Conservation (phyloP, 2,797 vertebrate species). For the Falco columbarius region DNA sequence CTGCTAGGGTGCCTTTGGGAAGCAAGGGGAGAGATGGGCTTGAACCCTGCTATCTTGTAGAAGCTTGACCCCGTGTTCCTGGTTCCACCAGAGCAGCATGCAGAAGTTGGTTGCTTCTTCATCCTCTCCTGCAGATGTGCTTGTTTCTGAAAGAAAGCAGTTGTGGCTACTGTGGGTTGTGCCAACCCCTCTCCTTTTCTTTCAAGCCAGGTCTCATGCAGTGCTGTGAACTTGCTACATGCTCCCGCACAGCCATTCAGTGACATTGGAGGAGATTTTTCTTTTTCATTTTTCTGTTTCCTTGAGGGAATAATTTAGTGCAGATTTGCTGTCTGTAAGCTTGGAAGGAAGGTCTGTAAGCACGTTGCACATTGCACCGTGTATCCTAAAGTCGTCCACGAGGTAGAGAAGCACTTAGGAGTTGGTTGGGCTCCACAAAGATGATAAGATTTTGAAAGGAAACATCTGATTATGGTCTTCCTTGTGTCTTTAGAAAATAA, state of each 20-base stretch:
- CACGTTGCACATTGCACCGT: fast-evolving
- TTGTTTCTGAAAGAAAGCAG: not conserved
- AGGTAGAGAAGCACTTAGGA: not conserved
- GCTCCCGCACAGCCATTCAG: not conserved
- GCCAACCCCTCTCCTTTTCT: not conserved
- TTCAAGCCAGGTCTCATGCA: not conserved
- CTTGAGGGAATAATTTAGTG: not conserved
- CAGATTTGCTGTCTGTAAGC: not conserved
- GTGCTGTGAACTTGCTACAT: not conserved
- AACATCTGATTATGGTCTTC: not conserved
- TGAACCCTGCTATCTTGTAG: not conserved
- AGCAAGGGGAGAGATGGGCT: not conserved
- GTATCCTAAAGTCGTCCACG: not conserved
- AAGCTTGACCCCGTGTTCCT: not conserved
- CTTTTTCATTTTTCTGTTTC: not conserved
- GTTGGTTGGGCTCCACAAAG: not conserved
- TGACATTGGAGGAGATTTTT: not conserved
- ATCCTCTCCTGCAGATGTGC: not conserved
- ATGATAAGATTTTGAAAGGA: not conserved
- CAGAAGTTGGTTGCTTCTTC: not conserved
- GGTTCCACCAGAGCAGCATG: not conserved
- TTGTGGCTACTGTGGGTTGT: not conserved
- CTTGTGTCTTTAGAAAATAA: not conserved
- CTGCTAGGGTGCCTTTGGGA: not conserved
- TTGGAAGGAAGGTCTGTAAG: not conserved